Base-by-base conservation (phyloP, 2,888 invertebrate genomes). In the Byasa hedistus region DNA sequence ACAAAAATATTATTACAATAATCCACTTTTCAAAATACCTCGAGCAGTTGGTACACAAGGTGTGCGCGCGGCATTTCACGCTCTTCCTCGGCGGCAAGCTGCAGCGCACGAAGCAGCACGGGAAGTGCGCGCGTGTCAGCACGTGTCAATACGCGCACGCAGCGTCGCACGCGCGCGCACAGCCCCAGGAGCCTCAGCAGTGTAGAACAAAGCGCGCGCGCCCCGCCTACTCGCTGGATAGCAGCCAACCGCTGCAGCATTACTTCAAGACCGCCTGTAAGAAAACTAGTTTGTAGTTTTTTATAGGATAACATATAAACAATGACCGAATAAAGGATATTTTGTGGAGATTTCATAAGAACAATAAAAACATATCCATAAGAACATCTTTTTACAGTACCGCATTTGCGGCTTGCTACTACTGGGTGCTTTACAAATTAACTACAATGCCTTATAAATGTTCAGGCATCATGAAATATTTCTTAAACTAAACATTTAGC, bases 11-110 rank as follows among this genome's bases (percentile, higher is more conserved):
- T n/a, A n/a, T n/a, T n/a, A n/a, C n/a, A n/a, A n/a, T n/a, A n/a
- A n/a, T n/a, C n/a, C 3, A 39, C 5, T 3, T 44, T 19, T 39
- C 55, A 0, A 52, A 52, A 21, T 77, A 95, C 95, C 89, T 97
- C 97, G 0, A 98, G 91, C 68, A 98, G 90, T 82, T 98, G 98
- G 83, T 98, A 98, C 0, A 98, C 97, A 21, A 98, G 95, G 69
- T 96, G 93, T 0, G 95, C 94, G 74, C 96, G 94, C 76, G 95
- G 94, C 74, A 93, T 91, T 71, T 93, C 93, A 76, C 95, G 94
- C 70, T 96, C 94, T 76, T 92, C 91, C 2, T 81, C 78, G 23
- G 90, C 88, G 69, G 92, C 86, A 70, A 96, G 92, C 78, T 97
- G 96, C 58, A 99, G 92, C 70, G 97, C 96, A 76, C 96, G 96